phyloP scores from a whole-genome alignment of 1,140 invertebrate species.

The roundworm (Caenorhabditis elegans) region DNA sequence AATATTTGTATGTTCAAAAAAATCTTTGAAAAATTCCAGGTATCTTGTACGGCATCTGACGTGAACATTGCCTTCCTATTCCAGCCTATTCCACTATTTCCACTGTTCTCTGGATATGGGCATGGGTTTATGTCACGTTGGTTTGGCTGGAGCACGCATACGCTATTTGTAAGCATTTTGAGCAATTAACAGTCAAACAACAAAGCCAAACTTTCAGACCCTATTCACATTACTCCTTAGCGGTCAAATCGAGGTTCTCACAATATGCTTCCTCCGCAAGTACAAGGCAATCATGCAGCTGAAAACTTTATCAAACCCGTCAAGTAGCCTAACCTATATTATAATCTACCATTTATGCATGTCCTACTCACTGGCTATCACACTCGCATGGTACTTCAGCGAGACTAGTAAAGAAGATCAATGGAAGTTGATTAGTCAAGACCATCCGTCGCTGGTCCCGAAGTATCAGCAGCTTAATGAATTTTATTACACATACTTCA shows the following conservation, averaged over 20 bases:
- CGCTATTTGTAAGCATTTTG: too few relatives aligned
- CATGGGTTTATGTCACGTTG: not conserved
- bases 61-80: not conserved
- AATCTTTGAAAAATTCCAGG: too few relatives aligned
- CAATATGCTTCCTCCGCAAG: not conserved
- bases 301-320: not conserved
- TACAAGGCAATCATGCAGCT: not conserved
- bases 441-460: not conserved
- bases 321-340: too few relatives aligned
- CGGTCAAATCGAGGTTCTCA: not conserved
- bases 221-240: not conserved
- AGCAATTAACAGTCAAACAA: too few relatives aligned
- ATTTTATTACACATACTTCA: not conserved
- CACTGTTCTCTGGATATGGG: not conserved
- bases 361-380: not conserved
- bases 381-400: not conserved
- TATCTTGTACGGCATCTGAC: not conserved
- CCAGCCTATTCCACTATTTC: not conserved
- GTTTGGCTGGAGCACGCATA: not conserved
- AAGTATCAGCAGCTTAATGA: not conserved
- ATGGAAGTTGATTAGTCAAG: not conserved
- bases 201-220: too few relatives aligned
- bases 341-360: not conserved
- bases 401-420: not conserved
- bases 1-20: not conserved